A percentile compares a stretch with the other conserved stretches of the same genome.
These are phyloP conservation scores for Hirtodrosophila trivittata DNA, from an alignment of 2,888 invertebrate species.

Conservation along the genomic window DNA sequence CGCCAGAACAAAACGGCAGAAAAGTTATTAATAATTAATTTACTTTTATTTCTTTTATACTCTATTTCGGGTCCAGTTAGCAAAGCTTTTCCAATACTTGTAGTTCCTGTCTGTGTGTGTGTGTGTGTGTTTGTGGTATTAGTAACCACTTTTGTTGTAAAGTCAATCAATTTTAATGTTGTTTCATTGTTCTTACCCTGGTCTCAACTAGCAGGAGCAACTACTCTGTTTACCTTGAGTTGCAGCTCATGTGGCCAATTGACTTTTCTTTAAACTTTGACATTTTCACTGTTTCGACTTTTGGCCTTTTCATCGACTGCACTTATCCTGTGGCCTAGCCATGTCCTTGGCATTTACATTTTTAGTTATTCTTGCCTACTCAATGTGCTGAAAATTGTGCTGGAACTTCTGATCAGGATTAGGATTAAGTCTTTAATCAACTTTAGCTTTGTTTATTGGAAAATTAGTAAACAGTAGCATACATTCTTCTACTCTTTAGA, in stretches of 20 bases:
- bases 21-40: slow-evolving; percentile 70
- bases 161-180: slow-evolving; percentile 4
- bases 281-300: slow-evolving; percentile 55
- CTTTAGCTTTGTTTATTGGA: too few species aligned
- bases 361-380: slow-evolving; percentile 12
- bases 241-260: slow-evolving; percentile 37
- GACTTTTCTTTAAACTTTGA: slow-evolving; percentile 51
- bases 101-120: slow-evolving; percentile 4
- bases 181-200: slow-evolving; percentile 33
- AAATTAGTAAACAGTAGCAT: too few species aligned
- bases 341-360: slow-evolving; percentile 60
- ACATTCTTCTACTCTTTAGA: too few species aligned
- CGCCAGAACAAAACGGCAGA: slow-evolving; percentile 23
- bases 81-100: slow-evolving; percentile 38
- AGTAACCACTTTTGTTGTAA: too few species aligned
- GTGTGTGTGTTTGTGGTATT: background rate
- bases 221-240: too few species aligned
- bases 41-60: slow-evolving; percentile 44
- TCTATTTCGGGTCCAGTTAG: too few species aligned
- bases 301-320: slow-evolving; percentile 18
- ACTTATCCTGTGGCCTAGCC: background rate
- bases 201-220: slow-evolving; percentile 6
- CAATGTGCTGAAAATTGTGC: slow-evolving; percentile 4
- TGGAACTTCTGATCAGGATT: too few species aligned
- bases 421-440: too few species aligned